Percentiles rank a stretch among this genome's conserved stretches.
Conservation (phyloP, 2,113 vertebrate species). For the Thomomys bottae region DNA sequence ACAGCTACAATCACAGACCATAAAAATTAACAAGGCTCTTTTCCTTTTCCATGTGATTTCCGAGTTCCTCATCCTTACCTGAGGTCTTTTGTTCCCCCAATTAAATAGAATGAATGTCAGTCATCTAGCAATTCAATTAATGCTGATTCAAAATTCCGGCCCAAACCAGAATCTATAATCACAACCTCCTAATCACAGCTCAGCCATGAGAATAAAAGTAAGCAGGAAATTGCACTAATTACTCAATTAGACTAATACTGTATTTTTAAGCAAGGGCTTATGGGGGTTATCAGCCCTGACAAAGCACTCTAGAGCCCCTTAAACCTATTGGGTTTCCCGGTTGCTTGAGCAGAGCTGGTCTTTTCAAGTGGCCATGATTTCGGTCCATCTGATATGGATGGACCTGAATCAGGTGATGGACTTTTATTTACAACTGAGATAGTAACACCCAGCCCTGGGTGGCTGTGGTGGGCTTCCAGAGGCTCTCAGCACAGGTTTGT, state of each 20-base stretch:
- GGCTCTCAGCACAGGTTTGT: background rate
- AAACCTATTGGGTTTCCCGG: constrained; percentile 10
- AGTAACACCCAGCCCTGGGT: background rate
- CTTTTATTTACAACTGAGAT: background rate
- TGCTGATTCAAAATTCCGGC: constrained; percentile 79
- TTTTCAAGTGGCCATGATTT: constrained; percentile 43
- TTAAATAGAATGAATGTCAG: constrained; percentile 74
- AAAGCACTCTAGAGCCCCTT: constrained; percentile 30
- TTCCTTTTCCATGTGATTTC: constrained; percentile 67
- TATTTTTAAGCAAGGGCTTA: constrained; percentile 60
- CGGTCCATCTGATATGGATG: background rate
- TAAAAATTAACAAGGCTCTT: constrained; percentile 76
- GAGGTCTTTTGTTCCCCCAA: constrained; percentile 76
- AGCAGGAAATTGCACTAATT: constrained; percentile 72
- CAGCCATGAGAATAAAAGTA: constrained; percentile 70
- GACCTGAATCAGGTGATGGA: background rate
- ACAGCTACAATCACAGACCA: constrained; percentile 72
- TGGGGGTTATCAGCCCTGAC: constrained; percentile 48
- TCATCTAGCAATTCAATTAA: constrained; percentile 77
- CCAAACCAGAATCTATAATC: constrained; percentile 78
- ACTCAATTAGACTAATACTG: constrained; percentile 77
- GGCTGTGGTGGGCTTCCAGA: background rate
- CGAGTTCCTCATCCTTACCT: constrained; percentile 73
- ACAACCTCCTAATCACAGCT: constrained; percentile 77
- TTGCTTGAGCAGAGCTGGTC: background rate